Evolutionary conservation across 2,113 vertebrate genomes (phyloP).

Genomic region (Cyprinus carpio): DNA sequence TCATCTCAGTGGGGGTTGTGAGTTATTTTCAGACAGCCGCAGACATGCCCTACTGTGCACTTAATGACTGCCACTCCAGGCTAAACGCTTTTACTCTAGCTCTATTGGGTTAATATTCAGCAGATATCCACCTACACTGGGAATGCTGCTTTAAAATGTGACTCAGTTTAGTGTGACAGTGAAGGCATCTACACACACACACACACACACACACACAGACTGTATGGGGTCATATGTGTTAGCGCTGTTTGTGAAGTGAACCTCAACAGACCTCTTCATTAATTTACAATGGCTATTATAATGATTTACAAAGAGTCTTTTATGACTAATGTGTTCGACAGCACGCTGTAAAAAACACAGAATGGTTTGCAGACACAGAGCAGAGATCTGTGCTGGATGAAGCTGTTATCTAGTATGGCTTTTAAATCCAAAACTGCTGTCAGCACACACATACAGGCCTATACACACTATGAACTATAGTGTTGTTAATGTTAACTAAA

Average conservation of each 20-base stretch:
- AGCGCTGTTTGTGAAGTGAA: conserved; percentile 5
- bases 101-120: conserved; percentile 3
- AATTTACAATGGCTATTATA: conserved; percentile 12
- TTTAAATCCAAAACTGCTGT: conserved; percentile 48
- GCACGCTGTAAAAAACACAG: background rate
- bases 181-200: background rate
- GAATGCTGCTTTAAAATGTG: conserved; percentile 19
- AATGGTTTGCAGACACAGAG: conserved; percentile 17
- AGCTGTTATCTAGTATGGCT: conserved; percentile 9
- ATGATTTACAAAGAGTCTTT: background rate
- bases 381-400: conserved; percentile 13
- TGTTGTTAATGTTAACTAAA: background rate
- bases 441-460: background rate
- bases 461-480: background rate
- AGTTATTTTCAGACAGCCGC: conserved; percentile 53
- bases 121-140: conserved; percentile 8
- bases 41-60: conserved; percentile 56
- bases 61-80: conserved; percentile 51
- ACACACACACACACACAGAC: background rate
- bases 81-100: conserved; percentile 21
- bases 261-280: conserved; percentile 7
- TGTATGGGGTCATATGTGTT: background rate
- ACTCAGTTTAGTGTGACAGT: conserved; percentile 9
- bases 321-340: conserved; percentile 2
- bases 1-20: conserved; percentile 39